Evolutionary conservation across 2,888 invertebrate species (phyloP).

Genomic region (Anthophora plumipes): DNA sequence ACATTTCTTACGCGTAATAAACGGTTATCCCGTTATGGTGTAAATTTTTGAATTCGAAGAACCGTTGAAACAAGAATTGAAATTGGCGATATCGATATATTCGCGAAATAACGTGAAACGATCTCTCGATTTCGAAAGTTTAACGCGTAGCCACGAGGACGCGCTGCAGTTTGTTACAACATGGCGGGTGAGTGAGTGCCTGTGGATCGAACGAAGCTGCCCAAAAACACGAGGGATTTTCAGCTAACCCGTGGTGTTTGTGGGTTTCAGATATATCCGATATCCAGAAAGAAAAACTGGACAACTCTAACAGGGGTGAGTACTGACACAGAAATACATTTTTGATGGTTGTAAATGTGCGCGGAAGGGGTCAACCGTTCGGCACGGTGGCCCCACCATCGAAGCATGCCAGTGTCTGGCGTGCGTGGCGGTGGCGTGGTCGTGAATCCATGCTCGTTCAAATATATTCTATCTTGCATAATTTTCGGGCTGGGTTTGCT

Average conservation of each 20-base stretch:
- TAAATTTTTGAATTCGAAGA: neutral
- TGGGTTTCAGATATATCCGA: slow-evolving; percentile 84
- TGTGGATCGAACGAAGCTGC: slow-evolving; percentile 80
- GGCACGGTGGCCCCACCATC: slow-evolving; percentile 66
- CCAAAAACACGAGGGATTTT: slow-evolving; percentile 81
- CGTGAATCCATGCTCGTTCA: slow-evolving; percentile 37
- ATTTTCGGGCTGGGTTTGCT: slow-evolving; percentile 65
- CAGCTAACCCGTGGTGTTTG: slow-evolving; percentile 82
- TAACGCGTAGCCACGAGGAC: slow-evolving; percentile 71
- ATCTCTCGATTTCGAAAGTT: slow-evolving; percentile 63
- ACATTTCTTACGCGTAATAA: neutral
- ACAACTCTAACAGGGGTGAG: slow-evolving; percentile 81
- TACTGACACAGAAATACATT: slow-evolving; percentile 70
- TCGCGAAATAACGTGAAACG: slow-evolving; percentile 36
- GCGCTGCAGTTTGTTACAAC: slow-evolving; percentile 84
- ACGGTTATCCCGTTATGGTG: neutral
- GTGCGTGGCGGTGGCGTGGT: slow-evolving; percentile 65
- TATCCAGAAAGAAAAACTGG: slow-evolving; percentile 80
- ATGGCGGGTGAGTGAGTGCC: slow-evolving; percentile 85
- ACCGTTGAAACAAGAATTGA: slow-evolving; percentile 33
- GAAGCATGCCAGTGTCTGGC: slow-evolving; percentile 69
- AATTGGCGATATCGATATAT: slow-evolving; percentile 56
- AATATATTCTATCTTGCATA: slow-evolving; percentile 33
- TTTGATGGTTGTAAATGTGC: slow-evolving; percentile 63
- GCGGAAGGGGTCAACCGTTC: slow-evolving; percentile 56